Evolutionary conservation across 2,888 invertebrate species (phyloP), one percentile per base, ranked within the genome.

Genomic region (Byasa hedistus): DNA sequence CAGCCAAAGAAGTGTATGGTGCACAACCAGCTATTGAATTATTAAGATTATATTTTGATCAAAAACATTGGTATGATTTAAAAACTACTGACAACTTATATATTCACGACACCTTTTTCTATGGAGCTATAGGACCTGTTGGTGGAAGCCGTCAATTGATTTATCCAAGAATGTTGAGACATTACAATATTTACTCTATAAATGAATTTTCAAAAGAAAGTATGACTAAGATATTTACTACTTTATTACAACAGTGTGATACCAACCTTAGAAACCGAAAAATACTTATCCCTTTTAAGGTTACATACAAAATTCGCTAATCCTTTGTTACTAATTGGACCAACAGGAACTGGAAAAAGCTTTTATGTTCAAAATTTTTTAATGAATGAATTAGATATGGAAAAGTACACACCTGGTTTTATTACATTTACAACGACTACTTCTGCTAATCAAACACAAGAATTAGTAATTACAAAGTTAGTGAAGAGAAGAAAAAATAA

Each of bases 141-240:
- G 97, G 98, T 5, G 98, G 98, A 22, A 97, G 97, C 76, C 92
- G 96, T 52, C 96, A 98, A 79, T 94, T 96, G 74, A 94, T 98
- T 63, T 98, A 97, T 75, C 94, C 95, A 0, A 91, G 98, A 75
- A 96, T 98, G 86, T 86, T 98, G 32, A 93, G 97, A 22, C 98
- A 98, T 84, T 98, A 96, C 78, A 96, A 95, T 81, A 94, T 98
- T 65, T 95, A 97, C 77, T 95, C 96, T 0, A 96, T 98, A 62
- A 97, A 97, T 80, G 94, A 95, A 63, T 98, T 98, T 86, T 95
- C 95, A 21, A 95, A 96, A 75, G 97, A 97, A 7, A 97, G 96
- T 55, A 95, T 98, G 94, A 92, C 93, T 22, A 95, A 96, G 79
- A 98, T 99, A 74, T 98, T 97, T 83, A 91, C 93, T 36, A 95